Evolutionary conservation across 2,113 vertebrate species (phyloP), one percentile per base, ranked within the genome.

Genomic region (Procavia capensis): DNA sequence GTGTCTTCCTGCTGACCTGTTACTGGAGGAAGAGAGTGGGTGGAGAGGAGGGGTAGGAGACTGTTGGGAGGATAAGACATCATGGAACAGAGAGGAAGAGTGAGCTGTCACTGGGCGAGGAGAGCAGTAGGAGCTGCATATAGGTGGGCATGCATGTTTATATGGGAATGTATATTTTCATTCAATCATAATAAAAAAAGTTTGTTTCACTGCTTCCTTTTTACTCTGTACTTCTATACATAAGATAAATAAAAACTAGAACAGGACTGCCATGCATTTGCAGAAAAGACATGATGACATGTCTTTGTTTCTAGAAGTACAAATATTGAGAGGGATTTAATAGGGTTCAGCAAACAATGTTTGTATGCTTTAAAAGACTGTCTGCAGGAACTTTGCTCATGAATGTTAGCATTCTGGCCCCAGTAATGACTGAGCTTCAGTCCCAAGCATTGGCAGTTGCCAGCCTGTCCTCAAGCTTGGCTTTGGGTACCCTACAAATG

Each of bases 281-380:
- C 74, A 76, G 43, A 89, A 75, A 76, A 24, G 95, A 59, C 9
- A 29, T 31, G 11, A 27, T 47, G 24, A 9, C 11, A 6, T 20
- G 6, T 41, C 82, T 97, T 89, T 92, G 75, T 45, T 74, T 22
- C 66, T 79, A n/a, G 75, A 91, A 93, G 68, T n/a, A 68, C n/a
- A 76, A 27, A 75, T 79, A 25, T 20, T 72, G 25, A 66, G 34
- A n/a, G 16, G 6, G 61, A 22, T 90, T 79, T 81, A 45, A 74
- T 81, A 64, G 9, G 31, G 19, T 80, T 70, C 34, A 34, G 19
- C 24, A 74, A 57, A 47, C 45, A 27, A 24, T 43, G n/a, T 74
- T n/a, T 85, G 5, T n/a, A 17, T 57, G 47, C 50, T 16, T 90
- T 87, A 45, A 88, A 76, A 68, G 24, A 57, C 64, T 61, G 34